Conservation (phyloP, 2,113 vertebrate genomes). For the Poecile atricapillus region DNA sequence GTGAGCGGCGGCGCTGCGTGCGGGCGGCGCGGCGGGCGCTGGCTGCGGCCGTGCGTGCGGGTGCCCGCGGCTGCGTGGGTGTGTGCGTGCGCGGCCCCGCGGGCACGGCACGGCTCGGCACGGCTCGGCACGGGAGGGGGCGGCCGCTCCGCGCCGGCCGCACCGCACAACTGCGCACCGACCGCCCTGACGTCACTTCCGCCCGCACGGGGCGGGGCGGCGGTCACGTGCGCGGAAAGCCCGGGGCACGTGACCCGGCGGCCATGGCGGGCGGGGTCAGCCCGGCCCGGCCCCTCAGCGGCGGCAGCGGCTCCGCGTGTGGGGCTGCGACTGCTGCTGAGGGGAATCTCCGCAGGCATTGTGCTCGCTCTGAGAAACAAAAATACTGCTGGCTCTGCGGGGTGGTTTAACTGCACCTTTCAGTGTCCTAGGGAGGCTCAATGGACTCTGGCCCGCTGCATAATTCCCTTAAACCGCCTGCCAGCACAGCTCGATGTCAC, state of each 20-base stretch:
- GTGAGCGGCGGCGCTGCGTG: not conserved
- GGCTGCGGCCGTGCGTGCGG: not conserved
- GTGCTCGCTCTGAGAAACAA: accelerated
- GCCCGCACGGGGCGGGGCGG: not conserved
- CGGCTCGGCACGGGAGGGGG: not conserved
- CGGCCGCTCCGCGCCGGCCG: not conserved
- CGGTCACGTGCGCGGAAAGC: not conserved
- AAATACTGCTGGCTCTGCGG: accelerated
- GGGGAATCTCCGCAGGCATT: accelerated
- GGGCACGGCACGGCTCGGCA: not conserved
- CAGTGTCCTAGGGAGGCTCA: accelerated
- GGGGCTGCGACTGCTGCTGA: accelerated
- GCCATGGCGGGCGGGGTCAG: not conserved
- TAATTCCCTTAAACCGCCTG: not conserved
- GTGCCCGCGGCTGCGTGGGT: not conserved
- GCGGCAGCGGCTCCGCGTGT: too few relatives aligned
- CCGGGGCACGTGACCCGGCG: not conserved
- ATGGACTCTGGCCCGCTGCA: not conserved
- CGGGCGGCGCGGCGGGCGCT: not conserved
- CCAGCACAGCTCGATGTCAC: not conserved
- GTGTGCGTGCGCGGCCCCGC: not conserved
- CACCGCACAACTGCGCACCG: not conserved
- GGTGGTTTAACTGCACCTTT: accelerated
- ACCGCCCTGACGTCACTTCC: not conserved
- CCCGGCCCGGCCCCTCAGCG: not conserved